phyloP scores from a whole-genome alignment of 2,797 vertebrate genomes.

The Leucoraja ocellata region DNA sequence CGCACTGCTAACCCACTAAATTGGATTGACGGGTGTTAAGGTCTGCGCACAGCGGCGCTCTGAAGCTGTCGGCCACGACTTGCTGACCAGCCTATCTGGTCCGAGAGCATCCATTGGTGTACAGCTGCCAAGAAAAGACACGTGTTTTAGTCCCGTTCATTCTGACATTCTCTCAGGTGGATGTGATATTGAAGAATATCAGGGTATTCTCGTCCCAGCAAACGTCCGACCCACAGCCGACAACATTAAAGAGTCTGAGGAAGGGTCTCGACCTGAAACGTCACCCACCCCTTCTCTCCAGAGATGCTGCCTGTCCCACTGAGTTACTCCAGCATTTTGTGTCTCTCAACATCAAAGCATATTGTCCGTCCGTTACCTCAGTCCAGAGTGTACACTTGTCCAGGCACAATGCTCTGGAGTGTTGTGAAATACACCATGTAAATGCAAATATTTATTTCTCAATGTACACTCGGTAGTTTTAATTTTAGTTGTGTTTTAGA shows the following conservation, averaged over 20 bases:
- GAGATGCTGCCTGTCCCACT: too few relatives aligned
- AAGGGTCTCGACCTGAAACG: too few relatives aligned
- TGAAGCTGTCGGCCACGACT: not conserved
- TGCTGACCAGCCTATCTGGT: not conserved
- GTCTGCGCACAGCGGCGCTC: not conserved
- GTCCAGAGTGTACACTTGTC: too few relatives aligned
- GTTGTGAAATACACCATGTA: not conserved
- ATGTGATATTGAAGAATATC: not conserved
- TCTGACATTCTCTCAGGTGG: not conserved
- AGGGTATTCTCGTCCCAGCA: too few relatives aligned
- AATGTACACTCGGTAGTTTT: too few relatives aligned
- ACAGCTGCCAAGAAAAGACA: not conserved
- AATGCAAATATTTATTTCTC: not conserved
- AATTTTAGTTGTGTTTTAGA: too few relatives aligned
- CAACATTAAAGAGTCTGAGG: not conserved
- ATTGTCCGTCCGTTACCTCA: too few relatives aligned
- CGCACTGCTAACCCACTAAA: not conserved
- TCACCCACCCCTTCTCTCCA: too few relatives aligned
- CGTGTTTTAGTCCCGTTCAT: not conserved
- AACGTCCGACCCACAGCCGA: not conserved
- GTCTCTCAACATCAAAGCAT: not conserved
- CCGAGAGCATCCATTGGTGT: not conserved
- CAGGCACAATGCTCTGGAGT: not conserved
- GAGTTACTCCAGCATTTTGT: too few relatives aligned
- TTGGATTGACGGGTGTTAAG: not conserved